Evolutionary conservation across 2,797 vertebrate species (phyloP), one percentile per base, ranked within the genome.

Genomic region (Rhyacichthys aspro): DNA sequence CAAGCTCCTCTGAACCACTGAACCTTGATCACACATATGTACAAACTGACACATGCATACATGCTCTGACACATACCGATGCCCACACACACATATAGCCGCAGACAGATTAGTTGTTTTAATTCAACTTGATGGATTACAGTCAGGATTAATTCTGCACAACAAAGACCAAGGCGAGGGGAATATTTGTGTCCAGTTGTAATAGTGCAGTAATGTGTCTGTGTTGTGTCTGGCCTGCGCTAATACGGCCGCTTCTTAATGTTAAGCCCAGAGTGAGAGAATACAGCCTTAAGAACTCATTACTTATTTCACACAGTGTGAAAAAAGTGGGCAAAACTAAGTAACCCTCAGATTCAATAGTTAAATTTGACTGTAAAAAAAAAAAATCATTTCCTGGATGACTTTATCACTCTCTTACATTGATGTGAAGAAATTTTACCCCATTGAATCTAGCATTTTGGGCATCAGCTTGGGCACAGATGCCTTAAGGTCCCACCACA

Each of bases 71-170:
- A 66, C 53, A 50, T 8, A 37, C 34, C 36, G 48, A 46, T 10
- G 57, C 55, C 65, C 67, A 47, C 45, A 41, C 54, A 49, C 34
- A 48, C 34, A 18, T 61, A 66, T 43, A 78, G 9, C 45, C 37
- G 64, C 48, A 61, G 1, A 32, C 18, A 41, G 78, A 85, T 87
- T 86, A 80, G 7, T 56, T 15, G 52, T 75, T 83, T 76, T 69
- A 81, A 83, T 78, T 81, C 64, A 72, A 32, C 55, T 66, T 60
- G 28, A 55, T 72, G 70, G 82, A 81, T 86, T 82, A 83, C 48
- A 65, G 65, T 16, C 52, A 59, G 81, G 79, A 86, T 82, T 87
- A 88, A 82, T 68, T 57, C 43, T 60, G 60, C 56, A 57, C 16
- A 41, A 49, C 37, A 54, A 19, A 37, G 41, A 41, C 47, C 7